Percentiles rank a stretch among this genome's conserved stretches.
Conservation (phyloP, 2,888 invertebrate genomes). For the Brachynemurus nebulosus region DNA sequence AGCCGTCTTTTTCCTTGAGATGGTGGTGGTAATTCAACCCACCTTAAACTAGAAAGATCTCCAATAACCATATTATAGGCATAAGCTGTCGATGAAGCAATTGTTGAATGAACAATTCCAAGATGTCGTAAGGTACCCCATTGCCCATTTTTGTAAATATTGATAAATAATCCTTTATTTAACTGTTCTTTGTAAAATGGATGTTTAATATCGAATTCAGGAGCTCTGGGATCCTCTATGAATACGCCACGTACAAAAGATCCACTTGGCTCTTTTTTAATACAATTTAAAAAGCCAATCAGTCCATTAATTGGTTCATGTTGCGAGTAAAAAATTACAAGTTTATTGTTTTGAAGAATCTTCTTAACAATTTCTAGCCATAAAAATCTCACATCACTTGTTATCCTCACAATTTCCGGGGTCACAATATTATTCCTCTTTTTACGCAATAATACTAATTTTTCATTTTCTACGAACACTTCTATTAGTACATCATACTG, state of each 20-base stretch:
- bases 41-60: conserved; percentile 69
- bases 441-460: conserved; percentile 25
- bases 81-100: conserved; percentile 51
- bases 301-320: conserved; percentile 57
- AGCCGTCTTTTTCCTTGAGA: conserved; percentile 17
- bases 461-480: conserved; percentile 23
- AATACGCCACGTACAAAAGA: conserved; percentile 45
- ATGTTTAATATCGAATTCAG: conserved; percentile 46
- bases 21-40: conserved; percentile 56
- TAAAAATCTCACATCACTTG: conserved; percentile 21
- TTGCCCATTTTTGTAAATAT: conserved; percentile 49
- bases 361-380: conserved; percentile 27
- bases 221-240: conserved; percentile 46
- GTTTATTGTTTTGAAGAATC: conserved; percentile 26
- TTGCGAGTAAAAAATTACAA: conserved; percentile 47
- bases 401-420: conserved; percentile 22
- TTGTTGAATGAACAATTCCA: conserved; percentile 38
- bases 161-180: conserved; percentile 61
- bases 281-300: conserved; percentile 72
- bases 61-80: conserved; percentile 66
- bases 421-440: background rate
- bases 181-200: conserved; percentile 52
- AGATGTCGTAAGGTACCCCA: conserved; percentile 53
- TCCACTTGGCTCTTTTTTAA: conserved; percentile 54
- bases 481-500: conserved; percentile 24